Conservation (phyloP, 2,113 vertebrate genomes). For the Peromyscus maniculatus region DNA sequence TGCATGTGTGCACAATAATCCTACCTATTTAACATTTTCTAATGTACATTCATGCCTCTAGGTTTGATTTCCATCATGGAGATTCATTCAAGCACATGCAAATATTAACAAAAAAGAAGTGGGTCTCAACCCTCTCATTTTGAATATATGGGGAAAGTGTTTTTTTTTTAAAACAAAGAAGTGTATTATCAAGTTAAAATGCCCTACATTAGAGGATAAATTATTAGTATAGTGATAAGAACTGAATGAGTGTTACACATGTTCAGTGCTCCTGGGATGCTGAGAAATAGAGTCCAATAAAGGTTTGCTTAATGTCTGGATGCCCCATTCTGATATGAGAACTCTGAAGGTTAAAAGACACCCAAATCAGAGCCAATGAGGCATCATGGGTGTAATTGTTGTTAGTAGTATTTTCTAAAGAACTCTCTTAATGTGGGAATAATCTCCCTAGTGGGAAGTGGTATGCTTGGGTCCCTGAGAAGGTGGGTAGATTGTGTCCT, state of each 20-base stretch:
- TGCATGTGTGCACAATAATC: constrained; percentile 11
- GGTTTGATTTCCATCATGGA: constrained; percentile 51
- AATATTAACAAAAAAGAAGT: constrained; percentile 57
- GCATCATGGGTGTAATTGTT: background rate
- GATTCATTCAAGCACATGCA: constrained; percentile 1
- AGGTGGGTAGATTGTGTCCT: constrained; percentile 55
- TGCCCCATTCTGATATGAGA: background rate
- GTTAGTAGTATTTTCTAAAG: constrained; percentile 45
- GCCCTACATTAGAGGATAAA: background rate
- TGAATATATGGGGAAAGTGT: constrained; percentile 36
- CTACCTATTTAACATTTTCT: constrained; percentile 28
- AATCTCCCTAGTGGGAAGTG: background rate
- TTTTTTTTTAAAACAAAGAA: constrained; percentile 39
- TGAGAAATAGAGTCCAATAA: background rate
- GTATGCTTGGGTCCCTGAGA: background rate
- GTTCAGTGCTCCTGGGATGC: background rate
- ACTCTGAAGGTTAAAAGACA: background rate
- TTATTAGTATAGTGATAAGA: background rate
- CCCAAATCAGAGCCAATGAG: background rate
- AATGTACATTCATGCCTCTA: constrained; percentile 23
- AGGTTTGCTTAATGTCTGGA: background rate
- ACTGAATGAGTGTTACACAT: background rate
- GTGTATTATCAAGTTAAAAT: constrained; percentile 38
- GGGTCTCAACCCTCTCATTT: background rate
- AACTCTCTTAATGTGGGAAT: background rate